Evolutionary conservation across 1,140 invertebrate genomes (phyloP), one percentile per base, ranked within the genome.

Genomic region (Drosophila orena): DNA sequence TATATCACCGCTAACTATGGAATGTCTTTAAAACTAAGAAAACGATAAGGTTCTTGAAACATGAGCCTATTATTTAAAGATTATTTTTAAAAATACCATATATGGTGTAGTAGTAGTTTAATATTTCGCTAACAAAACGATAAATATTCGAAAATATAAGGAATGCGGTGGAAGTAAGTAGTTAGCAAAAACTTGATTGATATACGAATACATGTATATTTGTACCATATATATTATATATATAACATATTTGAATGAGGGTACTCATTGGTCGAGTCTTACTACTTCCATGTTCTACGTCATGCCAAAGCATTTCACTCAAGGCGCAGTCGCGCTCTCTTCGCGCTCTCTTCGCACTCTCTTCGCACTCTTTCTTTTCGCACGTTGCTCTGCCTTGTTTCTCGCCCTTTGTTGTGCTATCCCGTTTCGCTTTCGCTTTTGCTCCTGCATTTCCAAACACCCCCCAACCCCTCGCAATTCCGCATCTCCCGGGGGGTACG

Each of bases 391-490:
- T 38, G n/a, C 11, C 38, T 35, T 2, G 17, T 27, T 65, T 65
- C 22, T 57, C 22, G 22, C 35, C 30, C 49, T 77, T 77, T 77
- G 74, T 77, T 77, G 60, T 77, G 74, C 74, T 77, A 54, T 7
- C 56, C 54, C 40, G 60, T 54, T 75, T 76, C 62, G 73, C 42
- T 47, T 65, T 65, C 43, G 34, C 40, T 40, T 76, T 68, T 42
- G 42, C 38, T 55, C 49, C 34, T 54, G 55, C 56, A 74, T 37
- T 56, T 37, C 34, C 15, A 30, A 14, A 15, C 15, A 15, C n/a
- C 15, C 11, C 37, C 37, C 12, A 14, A 3, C 12, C 11, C 14
- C n/a, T 5, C 4, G 4, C 24, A 24, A 4, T n/a, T 34, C 7
- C 15, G 12, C 14, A 6, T 6, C 10, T 6, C 8, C 14, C 58